A percentile compares a stretch with the other conserved stretches of the same genome.
Evolutionary conservation across 2,888 invertebrate species (phyloP).

Genomic region (Iselma pallidipennis): DNA sequence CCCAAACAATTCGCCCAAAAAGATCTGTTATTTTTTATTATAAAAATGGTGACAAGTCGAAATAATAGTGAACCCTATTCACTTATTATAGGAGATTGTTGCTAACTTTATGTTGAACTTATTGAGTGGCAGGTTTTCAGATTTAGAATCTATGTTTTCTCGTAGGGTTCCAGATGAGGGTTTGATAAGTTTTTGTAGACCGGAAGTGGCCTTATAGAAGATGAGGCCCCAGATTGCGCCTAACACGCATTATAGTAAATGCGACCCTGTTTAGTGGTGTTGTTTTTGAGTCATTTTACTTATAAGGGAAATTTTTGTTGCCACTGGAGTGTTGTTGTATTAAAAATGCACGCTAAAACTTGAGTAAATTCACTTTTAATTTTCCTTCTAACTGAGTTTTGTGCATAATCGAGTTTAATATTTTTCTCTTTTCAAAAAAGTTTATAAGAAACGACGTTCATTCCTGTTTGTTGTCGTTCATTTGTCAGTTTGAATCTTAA

Average conservation of each 20-base stretch:
- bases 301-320: slow-evolving; percentile 7
- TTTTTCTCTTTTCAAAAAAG: slow-evolving; percentile 23
- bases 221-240: too few relatives aligned
- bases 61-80: not conserved
- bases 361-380: slow-evolving; percentile 30
- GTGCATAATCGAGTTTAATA: slow-evolving; percentile 31
- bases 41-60: not conserved
- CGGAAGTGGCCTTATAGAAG: too few relatives aligned
- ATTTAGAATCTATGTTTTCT: not conserved
- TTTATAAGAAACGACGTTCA: slow-evolving; percentile 23
- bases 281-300: not conserved
- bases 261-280: not conserved
- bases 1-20: slow-evolving; percentile 14
- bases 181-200: too few relatives aligned
- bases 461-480: slow-evolving; percentile 23
- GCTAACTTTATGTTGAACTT: not conserved
- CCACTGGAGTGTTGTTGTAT: slow-evolving; percentile 13
- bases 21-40: too few relatives aligned
- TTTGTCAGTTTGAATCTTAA: slow-evolving; percentile 25
- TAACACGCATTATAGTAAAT: too few relatives aligned
- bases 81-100: not conserved
- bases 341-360: slow-evolving; percentile 26
- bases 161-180: too few relatives aligned
- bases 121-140: not conserved
- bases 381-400: slow-evolving; percentile 31